These are phyloP conservation scores for Xiphorhynchus erythropygius DNA, from an alignment of 2,797 vertebrate genomes.

Conservation along the genomic window DNA sequence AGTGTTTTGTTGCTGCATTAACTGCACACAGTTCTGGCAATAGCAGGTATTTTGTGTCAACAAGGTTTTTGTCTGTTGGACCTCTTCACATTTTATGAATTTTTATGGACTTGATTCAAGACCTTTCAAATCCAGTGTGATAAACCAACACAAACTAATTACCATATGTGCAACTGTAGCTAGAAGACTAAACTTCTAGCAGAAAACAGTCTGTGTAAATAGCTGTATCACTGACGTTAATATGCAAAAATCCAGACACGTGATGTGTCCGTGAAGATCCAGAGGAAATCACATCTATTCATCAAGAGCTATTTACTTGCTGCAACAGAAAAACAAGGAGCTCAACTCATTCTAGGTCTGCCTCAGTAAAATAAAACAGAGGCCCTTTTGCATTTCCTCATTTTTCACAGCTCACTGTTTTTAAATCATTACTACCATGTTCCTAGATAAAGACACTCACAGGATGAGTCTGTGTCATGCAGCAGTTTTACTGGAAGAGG, in stretches of 20 bases:
- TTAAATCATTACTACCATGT: not conserved
- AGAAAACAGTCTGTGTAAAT: not conserved
- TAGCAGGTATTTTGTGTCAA: not conserved
- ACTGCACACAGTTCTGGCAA: not conserved
- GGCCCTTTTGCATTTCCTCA: not conserved
- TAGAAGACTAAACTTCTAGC: not conserved
- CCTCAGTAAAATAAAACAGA: not conserved
- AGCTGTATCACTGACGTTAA: not conserved
- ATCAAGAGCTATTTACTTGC: not conserved
- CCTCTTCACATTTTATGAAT: not conserved
- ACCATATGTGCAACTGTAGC: not conserved
- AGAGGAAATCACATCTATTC: not conserved
- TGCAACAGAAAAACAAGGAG: not conserved
- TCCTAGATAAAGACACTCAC: not conserved
- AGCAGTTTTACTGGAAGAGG: not conserved
- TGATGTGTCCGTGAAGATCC: not conserved
- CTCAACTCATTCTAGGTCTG: not conserved
- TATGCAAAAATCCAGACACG: not conserved
- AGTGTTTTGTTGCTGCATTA: slow-evolving; percentile 19
- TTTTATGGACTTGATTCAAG: not conserved
- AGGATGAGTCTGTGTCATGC: not conserved
- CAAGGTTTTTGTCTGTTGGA: not conserved
- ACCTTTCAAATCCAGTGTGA: not conserved
- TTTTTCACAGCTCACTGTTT: not conserved
- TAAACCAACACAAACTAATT: slow-evolving; percentile 3